Evolutionary conservation across 2,797 vertebrate species (phyloP).

Genomic region (Picus viridis): DNA sequence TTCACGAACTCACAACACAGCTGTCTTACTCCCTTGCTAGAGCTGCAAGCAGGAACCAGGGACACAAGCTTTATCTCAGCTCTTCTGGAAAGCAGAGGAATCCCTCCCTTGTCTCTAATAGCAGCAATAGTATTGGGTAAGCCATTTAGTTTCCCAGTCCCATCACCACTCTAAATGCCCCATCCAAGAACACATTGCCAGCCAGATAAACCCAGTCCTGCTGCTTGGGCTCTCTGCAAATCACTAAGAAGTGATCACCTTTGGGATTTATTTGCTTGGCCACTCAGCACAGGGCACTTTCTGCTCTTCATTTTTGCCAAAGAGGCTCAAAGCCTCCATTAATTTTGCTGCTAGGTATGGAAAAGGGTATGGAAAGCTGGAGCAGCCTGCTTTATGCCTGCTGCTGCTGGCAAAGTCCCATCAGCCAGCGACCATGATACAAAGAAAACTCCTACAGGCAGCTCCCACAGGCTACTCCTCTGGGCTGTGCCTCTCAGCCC

Average conservation of each 20-base stretch:
- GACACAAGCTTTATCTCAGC: neutral
- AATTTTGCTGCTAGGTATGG: neutral
- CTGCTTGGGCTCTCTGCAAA: neutral
- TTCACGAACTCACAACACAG: neutral
- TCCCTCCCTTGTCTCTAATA: neutral
- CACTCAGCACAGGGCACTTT: neutral
- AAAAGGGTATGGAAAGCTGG: neutral
- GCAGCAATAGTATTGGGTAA: neutral
- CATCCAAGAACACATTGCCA: neutral
- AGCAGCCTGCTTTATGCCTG: neutral
- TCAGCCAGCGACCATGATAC: fast-evolving
- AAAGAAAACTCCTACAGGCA: neutral
- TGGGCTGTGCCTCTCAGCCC: neutral
- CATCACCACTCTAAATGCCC: neutral
- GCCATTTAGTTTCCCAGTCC: neutral
- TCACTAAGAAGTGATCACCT: neutral
- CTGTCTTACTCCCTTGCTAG: neutral
- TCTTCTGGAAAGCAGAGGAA: neutral
- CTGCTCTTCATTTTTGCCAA: constrained; percentile 16
- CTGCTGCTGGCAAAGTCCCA: neutral
- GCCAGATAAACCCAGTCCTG: neutral
- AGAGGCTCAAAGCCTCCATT: neutral
- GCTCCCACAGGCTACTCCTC: neutral
- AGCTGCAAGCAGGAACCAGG: neutral
- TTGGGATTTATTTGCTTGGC: neutral